Percentiles rank a stretch among this genome's conserved stretches.
Conservation (phyloP, 1,140 invertebrate species). For the Acromyrmex echinatior region DNA sequence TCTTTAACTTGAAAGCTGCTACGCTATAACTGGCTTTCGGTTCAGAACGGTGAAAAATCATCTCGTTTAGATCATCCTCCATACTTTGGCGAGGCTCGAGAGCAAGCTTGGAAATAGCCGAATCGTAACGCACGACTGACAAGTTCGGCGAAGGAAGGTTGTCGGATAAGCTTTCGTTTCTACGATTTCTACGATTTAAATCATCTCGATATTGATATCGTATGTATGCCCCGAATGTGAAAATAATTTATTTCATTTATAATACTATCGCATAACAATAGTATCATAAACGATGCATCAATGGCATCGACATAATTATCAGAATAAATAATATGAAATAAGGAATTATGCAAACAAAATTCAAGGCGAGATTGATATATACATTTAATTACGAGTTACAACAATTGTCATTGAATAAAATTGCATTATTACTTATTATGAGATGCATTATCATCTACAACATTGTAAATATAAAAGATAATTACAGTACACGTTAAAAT, state of each 20-base stretch:
- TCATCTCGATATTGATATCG: background rate
- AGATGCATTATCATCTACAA: slow-evolving; percentile 18
- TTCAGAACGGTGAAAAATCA: slow-evolving; percentile 58
- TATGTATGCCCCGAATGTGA: background rate
- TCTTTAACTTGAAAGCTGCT: slow-evolving; percentile 76
- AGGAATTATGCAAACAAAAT: slow-evolving; percentile 28
- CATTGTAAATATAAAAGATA: slow-evolving; percentile 16
- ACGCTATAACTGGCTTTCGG: slow-evolving; percentile 63
- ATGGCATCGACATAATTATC: background rate
- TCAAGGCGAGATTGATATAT: background rate
- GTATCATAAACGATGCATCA: background rate
- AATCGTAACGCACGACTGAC: slow-evolving; percentile 21
- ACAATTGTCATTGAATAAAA: slow-evolving; percentile 23
- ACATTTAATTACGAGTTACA: slow-evolving; percentile 16
- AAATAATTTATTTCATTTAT: slow-evolving; percentile 32
- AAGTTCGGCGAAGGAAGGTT: background rate
- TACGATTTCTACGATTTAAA: slow-evolving; percentile 22
- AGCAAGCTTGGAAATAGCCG: background rate
- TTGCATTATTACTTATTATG: slow-evolving; percentile 35
- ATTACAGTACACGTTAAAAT: slow-evolving; percentile 33
- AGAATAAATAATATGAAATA: slow-evolving; percentile 5
- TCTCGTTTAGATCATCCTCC: slow-evolving; percentile 45
- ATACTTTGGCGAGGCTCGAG: background rate
- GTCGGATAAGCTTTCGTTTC: slow-evolving; percentile 19
- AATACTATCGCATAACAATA: background rate